Base-by-base conservation (phyloP, 2,797 vertebrate genomes). In the Esox masquinongy region DNA sequence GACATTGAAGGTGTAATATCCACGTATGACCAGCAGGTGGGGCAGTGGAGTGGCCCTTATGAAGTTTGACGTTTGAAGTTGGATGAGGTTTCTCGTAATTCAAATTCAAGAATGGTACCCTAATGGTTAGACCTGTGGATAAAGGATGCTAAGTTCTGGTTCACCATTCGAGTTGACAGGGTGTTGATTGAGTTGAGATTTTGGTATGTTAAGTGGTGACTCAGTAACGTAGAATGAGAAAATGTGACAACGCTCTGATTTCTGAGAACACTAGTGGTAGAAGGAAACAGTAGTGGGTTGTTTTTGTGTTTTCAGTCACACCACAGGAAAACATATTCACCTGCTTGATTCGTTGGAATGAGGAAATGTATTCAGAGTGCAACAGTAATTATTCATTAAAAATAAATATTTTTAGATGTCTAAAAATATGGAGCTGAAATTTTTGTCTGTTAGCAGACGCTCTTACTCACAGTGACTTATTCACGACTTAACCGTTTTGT, bases 1-100 rank as follows among this genome's bases (percentile, higher is more conserved):
- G 29, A 19, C 22, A 73, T n/a, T 70, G 39, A 22, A 24, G 68
- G 3, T 85, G 89, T 5, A 89, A 69, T 80, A 63, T 68, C 24
- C 9, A 39, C 72, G 36, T 69, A n/a, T 73, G 71, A 63, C 84
- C 84, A 88, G 63, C 22, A 76, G 81, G 75, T 82, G 86, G 85
- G 63, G 82, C 76, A 64, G n/a, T 77, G 71, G 79, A 83, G 77
- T 82, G 71, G 47, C 0, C 61, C 15, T 51, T 3, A 68, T 22
- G 19, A 12, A 7, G 34, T 31, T 31, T 31, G 29, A 31, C 3
- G 67, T 8, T 36, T 9, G 5, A 66, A 29, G 63, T 34, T 8
- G 61, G 12, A 8, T 29, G 22, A 29, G 7, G 29, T 34, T 29
- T 47, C 43, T 47, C 12, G 43, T 24, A 59, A 59, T 22, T 59